Conservation (phyloP, 2,888 invertebrate species). For the Sialis fuliginosa region DNA sequence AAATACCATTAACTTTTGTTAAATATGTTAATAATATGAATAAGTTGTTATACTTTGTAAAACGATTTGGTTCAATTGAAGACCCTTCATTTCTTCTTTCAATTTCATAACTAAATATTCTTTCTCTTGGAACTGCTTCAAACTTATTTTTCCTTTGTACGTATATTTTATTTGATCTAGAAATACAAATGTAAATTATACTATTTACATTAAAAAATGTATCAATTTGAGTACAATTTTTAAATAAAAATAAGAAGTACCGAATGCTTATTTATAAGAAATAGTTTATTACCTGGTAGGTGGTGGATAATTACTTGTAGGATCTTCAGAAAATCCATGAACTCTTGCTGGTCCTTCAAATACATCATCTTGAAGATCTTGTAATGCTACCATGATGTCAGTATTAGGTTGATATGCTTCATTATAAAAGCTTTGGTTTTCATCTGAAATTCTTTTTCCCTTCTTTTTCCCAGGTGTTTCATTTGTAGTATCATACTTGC, state of each 20-base stretch:
- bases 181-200: too few species aligned
- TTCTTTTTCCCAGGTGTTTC: not conserved
- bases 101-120: conserved; percentile 5
- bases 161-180: conserved; percentile 21
- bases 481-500: not conserved
- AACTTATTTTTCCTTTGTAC: conserved; percentile 25
- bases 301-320: not conserved
- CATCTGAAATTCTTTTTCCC: not conserved
- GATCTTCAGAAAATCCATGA: conserved; percentile 2
- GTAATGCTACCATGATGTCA: conserved; percentile 24
- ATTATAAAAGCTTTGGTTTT: conserved; percentile 9
- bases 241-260: too few species aligned
- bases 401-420: conserved; percentile 22
- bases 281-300: not conserved
- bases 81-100: not conserved
- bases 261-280: too few species aligned
- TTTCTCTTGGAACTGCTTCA: conserved; percentile 16
- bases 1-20: not conserved
- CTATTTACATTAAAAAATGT: too few species aligned
- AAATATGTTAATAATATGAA: not conserved
- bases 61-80: not conserved
- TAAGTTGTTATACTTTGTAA: not conserved
- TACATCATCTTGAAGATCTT: conserved; percentile 27
- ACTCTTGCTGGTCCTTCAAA: conserved; percentile 21
- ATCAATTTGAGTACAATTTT: too few species aligned